Evolutionary conservation across 2,113 vertebrate genomes (phyloP), one percentile per base, ranked within the genome.

Genomic region (Salvelinus fontinalis): DNA sequence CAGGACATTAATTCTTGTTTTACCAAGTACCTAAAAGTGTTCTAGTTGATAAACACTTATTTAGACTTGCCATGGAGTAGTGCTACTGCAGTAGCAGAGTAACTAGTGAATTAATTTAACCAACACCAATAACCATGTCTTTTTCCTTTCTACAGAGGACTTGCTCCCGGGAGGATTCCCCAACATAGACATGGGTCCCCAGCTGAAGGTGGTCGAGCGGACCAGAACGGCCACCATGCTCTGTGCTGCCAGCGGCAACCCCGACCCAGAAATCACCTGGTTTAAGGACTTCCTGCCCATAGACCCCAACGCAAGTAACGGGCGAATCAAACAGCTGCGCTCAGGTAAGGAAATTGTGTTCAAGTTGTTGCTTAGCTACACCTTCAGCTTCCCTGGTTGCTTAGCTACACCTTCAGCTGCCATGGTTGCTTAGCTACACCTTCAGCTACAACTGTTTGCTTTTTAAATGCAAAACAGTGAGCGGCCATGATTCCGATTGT

Each of bases 251-350:
- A 99, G 98, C 0, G 98, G 98, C 0, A 97, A 97, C 90, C 98
- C 98, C 0, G 98, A 99, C 91, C 98, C 98, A 0, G 97, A 99
- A 88, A 99, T 99, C 92, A 97, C 97, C 70, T 99, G 98, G 98
- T 99, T 97, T 85, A 99, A 99, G 87, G 98, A 99, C 84, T 98
- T 99, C 90, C 91, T 99, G 76, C 98, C 98, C 0, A 97, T 99
- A 1, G 97, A 99, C 88, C 97, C 98, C 80, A 95, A 92, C 3
- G 84, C 95, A 57, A 99, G 97, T 94, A 96, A 94, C 0, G 97
- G 97, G 26, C 93, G 98, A 62, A 98, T 99, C 80, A 99, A 99
- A 71, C 98, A 99, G 74, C 94, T 99, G 79, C 93, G 97, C 85
- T 99, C 98, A 92, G 98, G 98, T 99, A 94, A 89, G 93, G 27